These are phyloP conservation scores for Lasius platythorax DNA, from an alignment of 2,888 invertebrate genomes.

Conservation along the genomic window DNA sequence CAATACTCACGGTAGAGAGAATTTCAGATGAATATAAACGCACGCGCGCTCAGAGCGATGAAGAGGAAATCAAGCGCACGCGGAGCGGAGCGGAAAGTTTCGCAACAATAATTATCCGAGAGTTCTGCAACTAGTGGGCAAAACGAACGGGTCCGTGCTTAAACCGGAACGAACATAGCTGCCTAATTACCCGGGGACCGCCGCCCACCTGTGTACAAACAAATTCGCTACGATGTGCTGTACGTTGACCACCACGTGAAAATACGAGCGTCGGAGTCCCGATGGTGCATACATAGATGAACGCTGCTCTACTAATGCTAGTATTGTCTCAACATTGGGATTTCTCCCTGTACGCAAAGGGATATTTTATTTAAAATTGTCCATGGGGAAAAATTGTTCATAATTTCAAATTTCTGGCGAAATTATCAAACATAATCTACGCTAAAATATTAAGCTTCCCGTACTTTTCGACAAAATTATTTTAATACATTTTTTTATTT, in stretches of 20 bases:
- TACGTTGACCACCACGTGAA: conserved; percentile 41
- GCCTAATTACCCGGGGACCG: conserved; percentile 71
- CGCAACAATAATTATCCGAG: conserved; percentile 82
- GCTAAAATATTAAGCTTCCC: background rate
- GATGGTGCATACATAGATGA: background rate
- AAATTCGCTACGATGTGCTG: conserved; percentile 60
- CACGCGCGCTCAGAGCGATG: conserved; percentile 16
- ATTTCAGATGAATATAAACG: conserved; percentile 47
- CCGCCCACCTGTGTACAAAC: conserved; percentile 71
- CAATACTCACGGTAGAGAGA: conserved; percentile 13
- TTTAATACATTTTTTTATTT: conserved; percentile 5
- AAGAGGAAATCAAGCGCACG: conserved; percentile 50
- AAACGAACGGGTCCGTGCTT: conserved; percentile 71
- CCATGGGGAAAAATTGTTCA: background rate
- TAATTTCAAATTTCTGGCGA: conserved; percentile 3
- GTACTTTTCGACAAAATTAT: background rate
- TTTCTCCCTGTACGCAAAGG: background rate
- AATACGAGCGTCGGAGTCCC: conserved; percentile 12
- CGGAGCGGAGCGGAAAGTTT: conserved; percentile 73
- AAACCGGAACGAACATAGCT: conserved; percentile 75
- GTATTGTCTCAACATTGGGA: background rate
- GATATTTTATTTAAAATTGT: background rate
- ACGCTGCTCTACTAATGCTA: background rate
- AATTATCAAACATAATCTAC: background rate
- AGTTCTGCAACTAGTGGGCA: conserved; percentile 80